These are phyloP conservation scores for Oligia strigilis DNA, from an alignment of 2,888 invertebrate genomes.

Conservation along the genomic window DNA sequence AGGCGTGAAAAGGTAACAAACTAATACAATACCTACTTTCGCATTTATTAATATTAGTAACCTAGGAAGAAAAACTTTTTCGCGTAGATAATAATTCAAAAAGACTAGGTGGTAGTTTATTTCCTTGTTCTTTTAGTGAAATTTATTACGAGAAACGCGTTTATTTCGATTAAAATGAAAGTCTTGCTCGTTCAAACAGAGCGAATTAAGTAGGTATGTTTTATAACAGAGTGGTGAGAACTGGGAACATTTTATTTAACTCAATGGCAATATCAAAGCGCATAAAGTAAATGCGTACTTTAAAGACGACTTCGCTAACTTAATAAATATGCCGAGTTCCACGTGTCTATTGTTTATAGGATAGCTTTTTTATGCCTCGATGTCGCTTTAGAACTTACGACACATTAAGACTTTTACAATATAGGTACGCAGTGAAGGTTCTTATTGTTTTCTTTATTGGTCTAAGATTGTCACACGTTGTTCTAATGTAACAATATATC, in stretches of 20 bases:
- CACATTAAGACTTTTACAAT: constrained; percentile 77
- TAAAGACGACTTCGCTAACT: constrained; percentile 70
- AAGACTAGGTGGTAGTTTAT: constrained; percentile 56
- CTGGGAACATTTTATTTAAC: constrained; percentile 56
- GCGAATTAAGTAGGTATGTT: constrained; percentile 25
- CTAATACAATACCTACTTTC: too few species aligned
- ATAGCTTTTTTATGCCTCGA: constrained; percentile 76
- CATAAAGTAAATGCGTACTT: constrained; percentile 72
- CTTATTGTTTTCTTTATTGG: constrained; percentile 64
- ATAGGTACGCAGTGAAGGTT: constrained; percentile 62
- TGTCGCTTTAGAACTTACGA: constrained; percentile 75
- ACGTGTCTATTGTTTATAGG: constrained; percentile 75
- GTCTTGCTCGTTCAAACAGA: constrained; percentile 42
- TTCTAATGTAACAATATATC: constrained; percentile 3
- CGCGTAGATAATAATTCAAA: constrained; percentile 39
- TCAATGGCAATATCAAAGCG: constrained; percentile 72
- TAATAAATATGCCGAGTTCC: constrained; percentile 63
- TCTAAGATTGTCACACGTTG: constrained; percentile 33
- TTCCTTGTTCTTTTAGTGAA: constrained; percentile 53
- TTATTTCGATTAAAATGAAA: constrained; percentile 48
- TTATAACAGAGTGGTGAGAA: constrained; percentile 45
- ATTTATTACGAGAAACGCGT: constrained; percentile 47
- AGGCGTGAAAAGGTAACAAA: too few species aligned
- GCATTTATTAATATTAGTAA: too few species aligned
- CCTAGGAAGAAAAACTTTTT: constrained; percentile 2